Evolutionary conservation across 2,888 invertebrate genomes (phyloP), one percentile per base, ranked within the genome.

Genomic region (Didymodactylos carnosus): DNA sequence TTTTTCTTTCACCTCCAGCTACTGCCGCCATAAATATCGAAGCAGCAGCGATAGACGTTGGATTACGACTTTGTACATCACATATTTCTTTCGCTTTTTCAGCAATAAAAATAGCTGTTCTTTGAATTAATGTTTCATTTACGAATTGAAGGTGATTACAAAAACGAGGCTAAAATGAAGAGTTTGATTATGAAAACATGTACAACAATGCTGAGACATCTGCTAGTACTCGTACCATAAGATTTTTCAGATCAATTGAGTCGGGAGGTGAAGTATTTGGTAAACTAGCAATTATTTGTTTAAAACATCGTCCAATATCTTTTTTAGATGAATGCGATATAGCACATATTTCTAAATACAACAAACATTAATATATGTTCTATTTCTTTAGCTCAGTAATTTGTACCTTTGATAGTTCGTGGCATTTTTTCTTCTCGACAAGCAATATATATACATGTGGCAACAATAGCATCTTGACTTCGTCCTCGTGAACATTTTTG

Each of bases 21-120:
- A 94, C 95, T 19, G 94, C 94, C 3, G 98, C 97, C 97, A 98
- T 97, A 81, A 97, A 98, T 80, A 98, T 99, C 73, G 98, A 95
- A 70, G 98, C 97, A 11, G 98, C 98, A 0, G 98, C 94, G 1
- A 98, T 94, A 0, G 97, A 97, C 77, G 98, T 95, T 0, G 98
- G 98, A 75, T 95, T 95, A 80, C 97, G 88, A 10, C 86, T 97
- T 51, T 97, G 92, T 13, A 97, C 95, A 79, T 98, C 91, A 82
- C 98, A 95, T 84, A 94, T 85, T 81, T 98, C 95, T 0, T 94
- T 94, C 5, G 97, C 97, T 81, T 92, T 92, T 80, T 91, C 88
- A 0, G 98, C 97, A 80, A 98, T 98, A 80, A 93, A 90, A 0
- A 95, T 95, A 0, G 98, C 98, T 4, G 94, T 95, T 77, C 80